Conservation (phyloP, 2,888 invertebrate genomes). For the Malacosoma neustria region DNA sequence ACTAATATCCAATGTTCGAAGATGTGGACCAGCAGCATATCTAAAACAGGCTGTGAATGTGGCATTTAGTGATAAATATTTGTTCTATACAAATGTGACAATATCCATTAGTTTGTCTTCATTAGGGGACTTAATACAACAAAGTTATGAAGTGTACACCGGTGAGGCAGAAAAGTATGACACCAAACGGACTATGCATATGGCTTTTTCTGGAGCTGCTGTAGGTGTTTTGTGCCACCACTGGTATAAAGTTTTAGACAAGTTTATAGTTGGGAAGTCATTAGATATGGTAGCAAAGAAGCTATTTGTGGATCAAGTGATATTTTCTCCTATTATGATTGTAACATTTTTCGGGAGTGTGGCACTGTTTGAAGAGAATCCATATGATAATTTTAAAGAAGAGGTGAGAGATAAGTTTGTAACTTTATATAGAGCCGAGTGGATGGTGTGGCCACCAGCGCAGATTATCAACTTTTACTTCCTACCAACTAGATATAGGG, state of each 20-base stretch:
- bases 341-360: slow-evolving; percentile 86
- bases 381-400: slow-evolving; percentile 76
- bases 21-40: slow-evolving; percentile 22
- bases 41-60: slow-evolving; percentile 36
- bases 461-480: slow-evolving; percentile 94
- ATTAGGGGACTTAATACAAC: slow-evolving; percentile 87
- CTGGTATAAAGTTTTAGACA: slow-evolving; percentile 91
- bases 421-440: slow-evolving; percentile 89
- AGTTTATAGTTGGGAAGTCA: slow-evolving; percentile 81
- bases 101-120: slow-evolving; percentile 87
- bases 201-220: slow-evolving; percentile 86
- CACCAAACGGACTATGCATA: slow-evolving; percentile 79
- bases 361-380: slow-evolving; percentile 82
- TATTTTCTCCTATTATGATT: slow-evolving; percentile 91
- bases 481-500: slow-evolving; percentile 87
- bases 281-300: slow-evolving; percentile 83
- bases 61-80: slow-evolving; percentile 80
- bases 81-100: slow-evolving; percentile 86
- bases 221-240: slow-evolving; percentile 90
- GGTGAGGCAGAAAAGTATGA: slow-evolving; percentile 77
- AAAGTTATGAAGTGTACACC: slow-evolving; percentile 83
- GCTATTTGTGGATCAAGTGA: slow-evolving; percentile 86
- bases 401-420: slow-evolving; percentile 85
- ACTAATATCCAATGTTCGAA: slow-evolving; percentile 33
- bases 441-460: slow-evolving; percentile 95